Conservation (phyloP, 1,140 invertebrate genomes). For the Drosophila bipectinata region DNA sequence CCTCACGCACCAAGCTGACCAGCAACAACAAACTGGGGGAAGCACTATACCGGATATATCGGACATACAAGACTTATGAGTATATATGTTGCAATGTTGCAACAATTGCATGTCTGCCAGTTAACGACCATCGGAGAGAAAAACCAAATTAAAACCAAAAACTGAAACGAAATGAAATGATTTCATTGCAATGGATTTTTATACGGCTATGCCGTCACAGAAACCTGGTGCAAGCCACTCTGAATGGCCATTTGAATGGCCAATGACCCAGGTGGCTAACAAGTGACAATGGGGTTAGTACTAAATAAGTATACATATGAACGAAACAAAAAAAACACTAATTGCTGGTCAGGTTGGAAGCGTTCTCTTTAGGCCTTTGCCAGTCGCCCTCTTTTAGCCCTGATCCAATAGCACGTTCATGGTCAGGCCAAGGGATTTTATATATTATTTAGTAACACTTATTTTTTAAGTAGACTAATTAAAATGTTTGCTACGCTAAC, state of each 20-base stretch:
- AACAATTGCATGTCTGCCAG: slow-evolving; percentile 65
- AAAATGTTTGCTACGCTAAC: slow-evolving; percentile 14
- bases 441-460: background rate
- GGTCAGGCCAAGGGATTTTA: background rate
- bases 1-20: slow-evolving; percentile 47
- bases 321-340: slow-evolving; percentile 20
- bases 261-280: slow-evolving; percentile 60
- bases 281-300: slow-evolving; percentile 54
- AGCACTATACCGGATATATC: slow-evolving; percentile 47
- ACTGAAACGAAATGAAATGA: slow-evolving; percentile 64
- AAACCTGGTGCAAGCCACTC: slow-evolving; percentile 13
- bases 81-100: slow-evolving; percentile 24
- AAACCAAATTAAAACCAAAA: slow-evolving; percentile 60
- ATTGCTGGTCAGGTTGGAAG: slow-evolving; percentile 33
- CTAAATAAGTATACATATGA: slow-evolving; percentile 4
- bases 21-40: slow-evolving; percentile 16
- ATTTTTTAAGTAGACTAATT: slow-evolving; percentile 3
- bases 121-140: slow-evolving; percentile 65
- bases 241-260: slow-evolving; percentile 34
- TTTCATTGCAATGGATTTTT: slow-evolving; percentile 56
- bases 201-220: slow-evolving; percentile 57
- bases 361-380: slow-evolving; percentile 19
- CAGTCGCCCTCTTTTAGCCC: background rate
- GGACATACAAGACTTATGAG: slow-evolving; percentile 4
- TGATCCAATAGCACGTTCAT: slow-evolving; percentile 29